Base-by-base conservation (phyloP, 1,140 invertebrate species). In the Ips nitidus region DNA sequence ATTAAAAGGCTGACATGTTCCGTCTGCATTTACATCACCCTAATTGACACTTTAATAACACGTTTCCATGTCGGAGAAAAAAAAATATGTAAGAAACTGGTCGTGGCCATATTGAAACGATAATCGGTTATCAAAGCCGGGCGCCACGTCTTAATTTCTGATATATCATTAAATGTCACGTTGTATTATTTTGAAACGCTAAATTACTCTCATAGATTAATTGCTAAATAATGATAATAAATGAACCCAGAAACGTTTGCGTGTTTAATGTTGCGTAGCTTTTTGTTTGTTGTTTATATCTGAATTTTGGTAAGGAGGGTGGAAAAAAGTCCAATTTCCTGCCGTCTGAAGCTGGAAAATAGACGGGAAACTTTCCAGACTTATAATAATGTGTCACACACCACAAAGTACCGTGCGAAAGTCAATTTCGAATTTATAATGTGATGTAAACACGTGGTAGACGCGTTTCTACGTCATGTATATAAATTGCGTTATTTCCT, bases 101-200 rank as follows among this genome's bases (percentile, higher is more conserved):
- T 59, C 42, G 8, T 59, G 42, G 38, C 57, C 57, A 59, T 59
- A 40, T 41, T n/a, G 38, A 59, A 50, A 59, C 8, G 41, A 59
- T 59, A 59, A 59, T 59, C 38, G 41, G 57, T 59, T 59, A 59
- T 59, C 57, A 41, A 38, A 41, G 52, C 57, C 57, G 42, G 57
- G 57, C 57, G 57, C 57, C 57, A 59, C n/a, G 38, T 59, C 57
- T 59, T 41, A 59, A 42, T 41, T 59, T 59, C 39, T 59, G 57
- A 59, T 59, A 42, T 59, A 59, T 59, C 57, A 59, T 59, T 59
- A 59, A 59, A 59, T 59, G 57, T 59, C 57, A 59, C 57, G 57
- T 41, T 42, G 57, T 38, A 42, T 59, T 59, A 59, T 41, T 59
- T 59, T 59, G 57, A 41, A 59, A 41, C 57, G 57, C 57, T 59